phyloP scores from a whole-genome alignment of 1,140 invertebrate genomes.

The Penaeus chinensis region DNA sequence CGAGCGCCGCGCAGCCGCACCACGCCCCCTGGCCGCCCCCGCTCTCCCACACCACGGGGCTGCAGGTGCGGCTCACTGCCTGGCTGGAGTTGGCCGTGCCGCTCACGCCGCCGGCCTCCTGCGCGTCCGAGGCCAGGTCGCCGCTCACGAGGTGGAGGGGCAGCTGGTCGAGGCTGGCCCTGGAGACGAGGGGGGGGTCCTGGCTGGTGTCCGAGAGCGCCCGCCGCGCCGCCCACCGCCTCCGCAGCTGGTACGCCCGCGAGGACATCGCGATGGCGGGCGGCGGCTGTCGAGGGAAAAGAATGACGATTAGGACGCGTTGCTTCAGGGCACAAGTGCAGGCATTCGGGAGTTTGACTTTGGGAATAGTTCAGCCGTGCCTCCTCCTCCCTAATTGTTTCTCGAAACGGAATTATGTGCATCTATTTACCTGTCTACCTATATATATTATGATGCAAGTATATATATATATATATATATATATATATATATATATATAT shows the following conservation, averaged over 20 bases:
- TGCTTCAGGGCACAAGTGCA: too few relatives aligned
- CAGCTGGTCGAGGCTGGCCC: background rate
- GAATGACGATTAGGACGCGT: too few relatives aligned
- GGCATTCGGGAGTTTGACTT: too few relatives aligned
- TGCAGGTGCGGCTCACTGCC: slow-evolving; percentile 29
- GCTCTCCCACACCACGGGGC: slow-evolving; percentile 54
- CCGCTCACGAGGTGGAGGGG: background rate
- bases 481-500: too few relatives aligned
- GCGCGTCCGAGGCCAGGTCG: background rate
- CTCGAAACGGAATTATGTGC: too few relatives aligned
- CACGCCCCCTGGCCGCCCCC: slow-evolving; percentile 24
- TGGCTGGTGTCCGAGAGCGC: slow-evolving; percentile 43
- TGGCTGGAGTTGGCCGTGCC: slow-evolving; percentile 19
- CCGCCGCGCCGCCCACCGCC: slow-evolving; percentile 44
- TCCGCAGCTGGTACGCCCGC: slow-evolving; percentile 32
- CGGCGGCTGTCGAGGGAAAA: background rate
- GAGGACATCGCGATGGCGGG: slow-evolving; percentile 26
- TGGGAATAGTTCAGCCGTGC: too few relatives aligned
- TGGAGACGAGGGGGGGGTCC: slow-evolving; percentile 3
- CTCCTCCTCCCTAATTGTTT: too few relatives aligned
- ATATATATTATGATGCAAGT: too few relatives aligned
- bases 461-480: too few relatives aligned
- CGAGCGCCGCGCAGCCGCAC: slow-evolving; percentile 52
- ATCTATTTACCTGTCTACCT: too few relatives aligned
- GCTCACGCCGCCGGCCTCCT: slow-evolving; percentile 19